Percentiles rank a stretch among this genome's conserved stretches.
Evolutionary conservation across 2,797 vertebrate genomes (phyloP).

Genomic region (Acestrorhynchus altus): DNA sequence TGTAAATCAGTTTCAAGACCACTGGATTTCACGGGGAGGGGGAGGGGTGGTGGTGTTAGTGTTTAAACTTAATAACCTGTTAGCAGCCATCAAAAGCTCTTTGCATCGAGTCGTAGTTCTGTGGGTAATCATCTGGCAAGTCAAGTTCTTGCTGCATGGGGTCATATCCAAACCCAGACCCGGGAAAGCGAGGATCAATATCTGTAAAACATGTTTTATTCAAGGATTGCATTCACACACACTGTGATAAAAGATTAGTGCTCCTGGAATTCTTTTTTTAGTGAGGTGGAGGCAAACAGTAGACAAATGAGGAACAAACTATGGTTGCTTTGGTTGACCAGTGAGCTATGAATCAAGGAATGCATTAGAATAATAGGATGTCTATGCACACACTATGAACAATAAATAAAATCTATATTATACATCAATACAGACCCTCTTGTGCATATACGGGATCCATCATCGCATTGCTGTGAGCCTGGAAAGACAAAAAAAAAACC

Average conservation of each 20-base stretch:
- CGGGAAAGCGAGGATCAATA: constrained; percentile 61
- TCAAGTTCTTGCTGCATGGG: constrained; percentile 46
- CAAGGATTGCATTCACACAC: background rate
- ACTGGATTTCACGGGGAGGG: no score
- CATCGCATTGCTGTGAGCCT: constrained; percentile 74
- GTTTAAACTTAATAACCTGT: constrained; percentile 61
- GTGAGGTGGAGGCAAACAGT: constrained; percentile 26
- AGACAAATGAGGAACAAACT: background rate
- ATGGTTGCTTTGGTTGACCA: background rate
- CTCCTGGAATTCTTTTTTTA: background rate
- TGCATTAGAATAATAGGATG: background rate
- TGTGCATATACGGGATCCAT: constrained; percentile 64
- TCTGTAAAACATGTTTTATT: constrained; percentile 66
- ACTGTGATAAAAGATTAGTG: background rate
- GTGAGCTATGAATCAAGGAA: background rate
- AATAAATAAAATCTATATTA: background rate
- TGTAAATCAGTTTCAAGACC: no score
- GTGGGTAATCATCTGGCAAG: constrained; percentile 63
- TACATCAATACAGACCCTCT: constrained; percentile 64
- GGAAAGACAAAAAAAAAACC: constrained; percentile 44
- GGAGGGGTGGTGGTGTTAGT: no score
- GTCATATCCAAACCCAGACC: constrained; percentile 56
- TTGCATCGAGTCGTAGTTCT: constrained; percentile 59
- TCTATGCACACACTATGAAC: no score
- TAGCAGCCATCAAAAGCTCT: constrained; percentile 55